Conservation (phyloP, 2,797 vertebrate genomes). For the Anas bernieri region DNA sequence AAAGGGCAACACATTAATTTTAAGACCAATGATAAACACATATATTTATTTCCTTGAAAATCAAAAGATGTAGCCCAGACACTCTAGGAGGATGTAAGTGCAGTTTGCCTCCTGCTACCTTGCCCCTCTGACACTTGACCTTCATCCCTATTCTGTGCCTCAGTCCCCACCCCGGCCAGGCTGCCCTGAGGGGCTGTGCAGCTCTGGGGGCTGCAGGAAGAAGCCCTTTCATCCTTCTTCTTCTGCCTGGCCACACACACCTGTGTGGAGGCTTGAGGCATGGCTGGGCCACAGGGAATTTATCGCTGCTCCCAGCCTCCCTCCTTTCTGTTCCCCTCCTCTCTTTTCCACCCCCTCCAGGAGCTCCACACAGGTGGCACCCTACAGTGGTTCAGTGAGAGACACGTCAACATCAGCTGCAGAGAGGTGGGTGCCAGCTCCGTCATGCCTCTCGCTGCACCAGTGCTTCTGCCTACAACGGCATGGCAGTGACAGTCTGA, state of each 20-base stretch:
- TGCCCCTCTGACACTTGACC: not conserved
- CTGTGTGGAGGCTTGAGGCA: not conserved
- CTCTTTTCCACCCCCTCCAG: not conserved
- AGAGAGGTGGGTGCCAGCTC: not conserved
- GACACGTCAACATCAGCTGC: not conserved
- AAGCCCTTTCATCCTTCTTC: not conserved
- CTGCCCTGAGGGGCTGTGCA: not conserved
- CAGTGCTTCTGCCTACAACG: not conserved
- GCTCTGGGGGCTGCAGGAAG: not conserved
- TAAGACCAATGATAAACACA: not conserved
- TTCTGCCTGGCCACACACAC: accelerated
- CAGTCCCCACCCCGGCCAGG: too few relatives aligned
- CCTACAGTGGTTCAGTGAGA: accelerated
- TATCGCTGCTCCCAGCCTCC: not conserved
- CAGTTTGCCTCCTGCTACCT: not conserved
- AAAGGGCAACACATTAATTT: not conserved
- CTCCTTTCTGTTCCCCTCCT: not conserved
- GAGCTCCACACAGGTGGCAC: not conserved
- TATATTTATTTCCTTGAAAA: not conserved
- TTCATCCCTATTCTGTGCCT: not conserved
- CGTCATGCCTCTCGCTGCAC: not conserved
- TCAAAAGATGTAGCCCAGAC: not conserved
- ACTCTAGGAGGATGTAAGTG: not conserved
- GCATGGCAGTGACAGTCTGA: not conserved
- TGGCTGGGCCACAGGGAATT: not conserved